A percentile compares a stretch with the other conserved stretches of the same genome.
phyloP scores from a whole-genome alignment of 1,140 invertebrate genomes.

The Conus ventricosus region DNA sequence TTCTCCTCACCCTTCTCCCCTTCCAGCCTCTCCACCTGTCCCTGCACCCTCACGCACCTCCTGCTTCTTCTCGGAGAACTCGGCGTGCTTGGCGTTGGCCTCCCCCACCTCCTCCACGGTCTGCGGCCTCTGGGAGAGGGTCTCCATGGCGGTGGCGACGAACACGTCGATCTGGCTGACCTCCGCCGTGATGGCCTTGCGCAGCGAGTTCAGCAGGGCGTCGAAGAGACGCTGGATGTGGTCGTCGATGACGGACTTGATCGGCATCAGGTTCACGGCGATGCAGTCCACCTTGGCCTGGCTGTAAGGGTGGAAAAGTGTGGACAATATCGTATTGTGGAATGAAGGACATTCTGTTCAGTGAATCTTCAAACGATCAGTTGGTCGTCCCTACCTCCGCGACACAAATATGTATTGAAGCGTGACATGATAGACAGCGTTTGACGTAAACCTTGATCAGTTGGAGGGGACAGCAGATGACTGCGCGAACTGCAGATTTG shows the following conservation, averaged over 20 bases:
- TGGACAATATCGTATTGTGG: no score
- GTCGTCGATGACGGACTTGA: conserved; percentile 91
- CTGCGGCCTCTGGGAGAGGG: conserved; percentile 80
- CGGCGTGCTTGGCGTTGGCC: conserved; percentile 82
- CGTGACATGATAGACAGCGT: no score
- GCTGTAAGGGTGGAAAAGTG: conserved; percentile 75
- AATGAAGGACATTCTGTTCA: no score
- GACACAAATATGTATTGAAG: no score
- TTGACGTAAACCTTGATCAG: no score
- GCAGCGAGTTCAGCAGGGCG: conserved; percentile 86
- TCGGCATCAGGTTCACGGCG: conserved; percentile 81
- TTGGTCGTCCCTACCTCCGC: no score
- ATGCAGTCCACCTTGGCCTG: conserved; percentile 92
- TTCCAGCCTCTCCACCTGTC: no score
- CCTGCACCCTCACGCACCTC: conserved; percentile 75
- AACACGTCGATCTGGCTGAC: conserved; percentile 78
- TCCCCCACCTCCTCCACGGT: conserved; percentile 86
- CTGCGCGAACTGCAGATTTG: no score
- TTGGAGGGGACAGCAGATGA: no score
- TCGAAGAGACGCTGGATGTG: conserved; percentile 94
- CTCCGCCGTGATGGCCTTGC: conserved; percentile 80
- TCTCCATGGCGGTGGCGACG: conserved; percentile 79
- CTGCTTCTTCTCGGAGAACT: conserved; percentile 80
- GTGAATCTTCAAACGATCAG: no score
- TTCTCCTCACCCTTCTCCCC: no score